Evolutionary conservation across 2,797 vertebrate species (phyloP).

Genomic region (Melanotaenia nigrans): DNA sequence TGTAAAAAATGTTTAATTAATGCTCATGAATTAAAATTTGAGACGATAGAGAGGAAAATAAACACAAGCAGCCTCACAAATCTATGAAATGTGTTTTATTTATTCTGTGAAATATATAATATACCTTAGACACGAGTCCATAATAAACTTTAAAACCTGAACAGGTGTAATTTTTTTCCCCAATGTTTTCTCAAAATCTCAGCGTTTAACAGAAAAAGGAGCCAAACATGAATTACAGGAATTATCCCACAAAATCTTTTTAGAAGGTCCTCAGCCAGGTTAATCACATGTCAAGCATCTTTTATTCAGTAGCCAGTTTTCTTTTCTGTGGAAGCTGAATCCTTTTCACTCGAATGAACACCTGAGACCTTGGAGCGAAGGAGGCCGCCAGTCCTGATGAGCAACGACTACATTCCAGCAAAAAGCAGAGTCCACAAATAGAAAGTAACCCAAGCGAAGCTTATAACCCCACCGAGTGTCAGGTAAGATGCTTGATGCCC

Average conservation of each 20-base stretch:
- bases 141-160: background rate
- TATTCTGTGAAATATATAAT: too few relatives aligned
- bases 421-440: conserved; percentile 40
- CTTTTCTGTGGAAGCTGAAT: conserved; percentile 34
- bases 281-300: conserved; percentile 17
- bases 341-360: conserved; percentile 24
- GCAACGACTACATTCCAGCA: conserved; percentile 41
- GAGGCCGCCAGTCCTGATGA: background rate
- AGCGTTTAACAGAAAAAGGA: background rate
- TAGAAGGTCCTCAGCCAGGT: background rate
- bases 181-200: background rate
- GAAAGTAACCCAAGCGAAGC: conserved; percentile 44
- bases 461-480: conserved; percentile 34
- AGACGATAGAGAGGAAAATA: background rate
- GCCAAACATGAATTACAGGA: background rate
- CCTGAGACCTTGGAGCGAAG: background rate
- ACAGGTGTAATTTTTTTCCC: too few relatives aligned
- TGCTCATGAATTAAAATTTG: background rate
- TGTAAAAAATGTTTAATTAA: background rate
- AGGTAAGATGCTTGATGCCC: conserved; percentile 53
- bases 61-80: background rate
- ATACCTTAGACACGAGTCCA: too few relatives aligned
- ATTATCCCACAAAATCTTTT: conserved; percentile 5
- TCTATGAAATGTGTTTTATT: background rate
- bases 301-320: conserved; percentile 13